Evolutionary conservation across 2,797 vertebrate species (phyloP).

Genomic region (Mormyrus proboscirostris): DNA sequence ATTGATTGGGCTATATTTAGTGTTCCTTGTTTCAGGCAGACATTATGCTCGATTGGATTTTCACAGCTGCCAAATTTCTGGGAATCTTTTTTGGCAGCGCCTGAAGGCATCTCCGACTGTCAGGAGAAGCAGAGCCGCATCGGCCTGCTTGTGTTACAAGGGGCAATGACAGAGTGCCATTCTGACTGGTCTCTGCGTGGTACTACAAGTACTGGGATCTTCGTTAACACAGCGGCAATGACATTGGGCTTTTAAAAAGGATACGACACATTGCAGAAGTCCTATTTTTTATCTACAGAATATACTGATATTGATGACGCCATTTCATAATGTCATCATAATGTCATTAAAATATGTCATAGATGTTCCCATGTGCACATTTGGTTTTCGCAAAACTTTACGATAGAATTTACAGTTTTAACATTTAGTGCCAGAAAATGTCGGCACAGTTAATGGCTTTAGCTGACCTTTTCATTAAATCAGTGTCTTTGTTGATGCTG

Average conservation of each 20-base stretch:
- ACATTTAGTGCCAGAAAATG: neutral
- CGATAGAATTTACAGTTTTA: neutral
- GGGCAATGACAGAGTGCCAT: neutral
- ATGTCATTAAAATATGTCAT: neutral
- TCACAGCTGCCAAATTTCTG: constrained; percentile 18
- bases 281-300: neutral
- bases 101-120: neutral
- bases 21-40: neutral
- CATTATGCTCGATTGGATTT: constrained; percentile 11
- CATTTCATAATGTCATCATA: neutral
- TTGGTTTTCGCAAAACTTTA: neutral
- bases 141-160: neutral
- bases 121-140: neutral
- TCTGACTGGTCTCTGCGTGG: neutral
- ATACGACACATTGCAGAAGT: neutral
- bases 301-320: neutral
- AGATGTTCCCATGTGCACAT: neutral
- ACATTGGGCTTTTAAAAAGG: neutral
- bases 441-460: neutral
- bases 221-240: no score
- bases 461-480: neutral
- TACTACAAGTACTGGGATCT: neutral
- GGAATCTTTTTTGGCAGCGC: neutral
- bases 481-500: neutral
- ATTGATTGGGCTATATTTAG: constrained; percentile 18